These are phyloP conservation scores for Dipodomys stephensi DNA, from an alignment of 2,113 vertebrate genomes.

Conservation along the genomic window DNA sequence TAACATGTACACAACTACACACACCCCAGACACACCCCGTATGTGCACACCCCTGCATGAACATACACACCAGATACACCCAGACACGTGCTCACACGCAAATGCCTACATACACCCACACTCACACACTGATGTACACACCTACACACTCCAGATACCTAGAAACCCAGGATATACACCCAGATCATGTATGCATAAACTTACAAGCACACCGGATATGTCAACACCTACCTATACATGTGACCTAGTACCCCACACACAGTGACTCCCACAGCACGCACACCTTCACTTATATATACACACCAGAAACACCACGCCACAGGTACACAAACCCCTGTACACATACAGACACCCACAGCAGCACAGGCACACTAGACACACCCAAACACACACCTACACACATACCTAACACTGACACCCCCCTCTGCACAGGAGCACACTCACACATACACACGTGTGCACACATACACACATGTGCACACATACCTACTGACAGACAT, in stretches of 20 bases:
- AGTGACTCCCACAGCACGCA: neutral
- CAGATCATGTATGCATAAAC: neutral
- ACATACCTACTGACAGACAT: no score
- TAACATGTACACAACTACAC: no score
- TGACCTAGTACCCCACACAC: neutral
- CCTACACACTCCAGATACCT: neutral
- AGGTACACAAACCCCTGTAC: neutral
- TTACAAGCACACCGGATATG: neutral
- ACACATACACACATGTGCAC: no score
- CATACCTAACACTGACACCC: no score
- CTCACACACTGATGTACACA: neutral
- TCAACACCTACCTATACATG: neutral
- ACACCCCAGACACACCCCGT: no score
- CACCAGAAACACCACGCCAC: neutral
- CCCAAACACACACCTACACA: no score
- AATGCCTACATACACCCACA: neutral
- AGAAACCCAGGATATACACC: neutral
- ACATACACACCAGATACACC: neutral
- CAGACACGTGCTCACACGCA: neutral
- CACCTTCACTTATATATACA: no score
- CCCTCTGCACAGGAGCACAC: no score
- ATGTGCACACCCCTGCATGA: no score
- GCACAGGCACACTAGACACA: neutral
- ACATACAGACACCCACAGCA: neutral
- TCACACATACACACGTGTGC: accelerated